A percentile compares a stretch with the other conserved stretches of the same genome.
phyloP scores from a whole-genome alignment of 2,113 vertebrate species.

The Halichoerus grypus region DNA sequence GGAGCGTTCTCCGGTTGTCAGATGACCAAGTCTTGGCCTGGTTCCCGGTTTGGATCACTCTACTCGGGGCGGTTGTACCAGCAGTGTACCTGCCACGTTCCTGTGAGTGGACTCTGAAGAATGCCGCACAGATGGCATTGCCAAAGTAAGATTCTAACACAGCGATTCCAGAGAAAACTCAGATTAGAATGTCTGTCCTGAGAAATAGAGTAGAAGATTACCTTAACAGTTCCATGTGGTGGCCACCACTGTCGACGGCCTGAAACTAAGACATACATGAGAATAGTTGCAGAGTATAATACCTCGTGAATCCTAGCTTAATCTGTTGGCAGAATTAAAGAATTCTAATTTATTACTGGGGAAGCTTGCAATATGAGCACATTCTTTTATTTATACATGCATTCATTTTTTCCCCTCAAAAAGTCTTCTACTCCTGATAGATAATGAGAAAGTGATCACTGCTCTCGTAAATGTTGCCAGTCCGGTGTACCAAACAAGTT shows the following conservation, averaged over 20 bases:
- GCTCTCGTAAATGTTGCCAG: not conserved
- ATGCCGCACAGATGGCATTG: not conserved
- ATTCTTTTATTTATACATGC: not conserved
- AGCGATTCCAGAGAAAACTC: not conserved
- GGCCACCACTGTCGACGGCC: constrained; percentile 49
- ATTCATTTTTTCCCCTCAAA: not conserved
- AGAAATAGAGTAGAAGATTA: not conserved
- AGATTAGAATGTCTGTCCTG: not conserved
- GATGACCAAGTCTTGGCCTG: not conserved
- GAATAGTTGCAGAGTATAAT: not conserved
- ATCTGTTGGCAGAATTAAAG: not conserved
- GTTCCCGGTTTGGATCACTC: not conserved
- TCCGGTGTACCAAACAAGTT: not conserved
- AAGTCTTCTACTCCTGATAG: not conserved
- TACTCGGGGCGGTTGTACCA: not conserved
- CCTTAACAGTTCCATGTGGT: constrained; percentile 40
- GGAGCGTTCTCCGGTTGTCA: accelerated
- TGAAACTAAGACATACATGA: constrained; percentile 19
- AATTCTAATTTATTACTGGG: not conserved
- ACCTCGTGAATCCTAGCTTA: not conserved
- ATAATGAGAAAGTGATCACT: not conserved
- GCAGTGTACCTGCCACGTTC: not conserved
- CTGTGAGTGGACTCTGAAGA: not conserved
- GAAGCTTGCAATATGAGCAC: not conserved
- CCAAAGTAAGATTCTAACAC: not conserved